Conservation (phyloP, 2,888 invertebrate genomes). For the Rhamphomyia laevipes region DNA sequence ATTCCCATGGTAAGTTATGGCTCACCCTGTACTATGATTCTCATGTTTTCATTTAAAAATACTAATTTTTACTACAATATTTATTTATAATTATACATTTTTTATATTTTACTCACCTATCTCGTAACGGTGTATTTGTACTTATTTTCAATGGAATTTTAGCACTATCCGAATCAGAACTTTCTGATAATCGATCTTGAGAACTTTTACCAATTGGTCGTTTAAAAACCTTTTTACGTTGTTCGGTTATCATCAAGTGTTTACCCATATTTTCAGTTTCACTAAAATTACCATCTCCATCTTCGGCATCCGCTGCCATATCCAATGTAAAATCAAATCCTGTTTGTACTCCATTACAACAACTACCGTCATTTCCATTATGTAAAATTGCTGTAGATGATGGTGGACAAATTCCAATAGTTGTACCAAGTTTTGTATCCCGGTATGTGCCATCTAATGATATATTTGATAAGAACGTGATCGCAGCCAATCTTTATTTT, state of each 20-base stretch:
- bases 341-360: conserved; percentile 25
- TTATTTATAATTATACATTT: too few relatives aligned
- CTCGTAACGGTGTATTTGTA: conserved; percentile 40
- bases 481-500: conserved; percentile 60
- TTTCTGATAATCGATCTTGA: conserved; percentile 47
- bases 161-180: conserved; percentile 63
- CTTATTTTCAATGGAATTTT: conserved; percentile 52
- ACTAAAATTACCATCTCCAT: conserved; percentile 38
- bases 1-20: too few relatives aligned
- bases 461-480: conserved; percentile 90
- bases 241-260: conserved; percentile 33
- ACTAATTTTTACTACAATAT: background rate
- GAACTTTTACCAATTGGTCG: conserved; percentile 32
- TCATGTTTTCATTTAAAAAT: background rate
- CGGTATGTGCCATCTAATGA: conserved; percentile 83
- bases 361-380: conserved; percentile 22
- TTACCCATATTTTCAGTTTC: conserved; percentile 38
- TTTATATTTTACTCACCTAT: conserved; percentile 46
- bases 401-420: conserved; percentile 31
- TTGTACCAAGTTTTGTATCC: conserved; percentile 49
- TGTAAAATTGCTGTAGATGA: conserved; percentile 25
- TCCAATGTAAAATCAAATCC: conserved; percentile 28
- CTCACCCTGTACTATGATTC: too few relatives aligned
- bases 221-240: conserved; percentile 31
- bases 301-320: conserved; percentile 31